Base-by-base conservation (phyloP, 1,140 invertebrate species). In the Lepidotrigona ventralis region DNA sequence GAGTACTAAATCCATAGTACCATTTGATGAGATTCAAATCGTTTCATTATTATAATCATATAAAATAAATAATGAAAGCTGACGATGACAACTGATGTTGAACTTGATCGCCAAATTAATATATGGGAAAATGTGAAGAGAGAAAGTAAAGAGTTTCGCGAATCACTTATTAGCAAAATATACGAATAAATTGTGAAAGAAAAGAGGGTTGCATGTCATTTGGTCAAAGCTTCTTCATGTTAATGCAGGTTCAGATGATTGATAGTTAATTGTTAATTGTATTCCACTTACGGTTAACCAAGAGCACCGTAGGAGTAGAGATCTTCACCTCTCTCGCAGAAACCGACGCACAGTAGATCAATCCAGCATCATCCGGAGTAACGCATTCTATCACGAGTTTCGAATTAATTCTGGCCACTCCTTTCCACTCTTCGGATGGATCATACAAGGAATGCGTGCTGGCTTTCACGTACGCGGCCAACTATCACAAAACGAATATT, bases 271-370 rank as follows among this genome's bases (percentile, higher is more conserved):
- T 73, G 60, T 73, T 84, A 73, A 80, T 84, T 73, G 53, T 69
- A 72, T 82, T 64, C 56, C 46, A 74, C 90, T 91, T 88, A 94
- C 94, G 91, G 81, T 93, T 87, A 21, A 95, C 92, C 33, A 91
- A 81, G 54, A 95, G 86, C 51, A 93, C 85, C 3, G 91, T 91
- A 58, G 95, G 93, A 53, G 91, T 86, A 0, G 95, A 92, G 23
- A 91, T 94, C 17, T 95, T 93, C 21, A 95, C 95, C 84, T 96
- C 95, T 17, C 94, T 91, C 2, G 96, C 96, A 39, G 96, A 94
- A n/a, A 95, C 94, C 3, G 96, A 97, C 2, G 97, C 95, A 89
- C 97, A 98, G 19, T 96, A 97, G 91, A 96, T 97, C 12, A 94
- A 92, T 39, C 95, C 96, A 82, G 95, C 93, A 83, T 96, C 95